These are phyloP conservation scores for Siniperca obscura DNA, from an alignment of 2,797 vertebrate genomes.

Conservation along the genomic window DNA sequence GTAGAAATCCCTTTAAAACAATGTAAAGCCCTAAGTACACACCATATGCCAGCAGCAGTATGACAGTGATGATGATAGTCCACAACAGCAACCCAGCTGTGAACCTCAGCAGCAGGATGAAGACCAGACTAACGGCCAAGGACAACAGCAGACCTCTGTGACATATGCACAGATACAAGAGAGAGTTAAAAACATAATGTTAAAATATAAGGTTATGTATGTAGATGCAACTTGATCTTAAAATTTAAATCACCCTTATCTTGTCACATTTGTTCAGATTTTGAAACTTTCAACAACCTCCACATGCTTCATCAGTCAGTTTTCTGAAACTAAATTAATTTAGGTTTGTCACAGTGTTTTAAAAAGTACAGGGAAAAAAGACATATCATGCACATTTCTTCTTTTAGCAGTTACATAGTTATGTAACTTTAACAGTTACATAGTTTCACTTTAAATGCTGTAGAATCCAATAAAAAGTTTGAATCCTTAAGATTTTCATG, in stretches of 20 bases:
- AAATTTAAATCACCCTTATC: background rate
- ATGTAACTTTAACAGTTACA: background rate
- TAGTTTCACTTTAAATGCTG: background rate
- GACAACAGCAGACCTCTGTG: constrained; percentile 90
- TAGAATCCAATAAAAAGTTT: background rate
- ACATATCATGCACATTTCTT: background rate
- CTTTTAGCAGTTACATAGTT: background rate
- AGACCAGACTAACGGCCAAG: constrained; percentile 88
- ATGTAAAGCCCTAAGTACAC: constrained; percentile 42
- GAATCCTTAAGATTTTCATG: no score
- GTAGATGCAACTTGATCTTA: background rate
- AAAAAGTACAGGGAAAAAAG: background rate
- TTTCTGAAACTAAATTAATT: background rate
- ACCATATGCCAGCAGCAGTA: constrained; percentile 91
- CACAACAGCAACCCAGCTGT: constrained; percentile 91
- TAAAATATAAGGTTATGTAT: background rate
- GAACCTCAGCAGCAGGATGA: constrained; percentile 91
- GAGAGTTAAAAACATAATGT: background rate
- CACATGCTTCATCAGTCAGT: background rate
- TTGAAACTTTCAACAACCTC: background rate
- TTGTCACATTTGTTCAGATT: background rate
- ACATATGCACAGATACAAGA: background rate
- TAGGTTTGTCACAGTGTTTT: background rate
- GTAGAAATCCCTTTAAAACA: background rate
- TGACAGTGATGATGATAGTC: constrained; percentile 88